Conservation (phyloP, 2,888 invertebrate species). For the Acanthococcus lagerstroemiae region DNA sequence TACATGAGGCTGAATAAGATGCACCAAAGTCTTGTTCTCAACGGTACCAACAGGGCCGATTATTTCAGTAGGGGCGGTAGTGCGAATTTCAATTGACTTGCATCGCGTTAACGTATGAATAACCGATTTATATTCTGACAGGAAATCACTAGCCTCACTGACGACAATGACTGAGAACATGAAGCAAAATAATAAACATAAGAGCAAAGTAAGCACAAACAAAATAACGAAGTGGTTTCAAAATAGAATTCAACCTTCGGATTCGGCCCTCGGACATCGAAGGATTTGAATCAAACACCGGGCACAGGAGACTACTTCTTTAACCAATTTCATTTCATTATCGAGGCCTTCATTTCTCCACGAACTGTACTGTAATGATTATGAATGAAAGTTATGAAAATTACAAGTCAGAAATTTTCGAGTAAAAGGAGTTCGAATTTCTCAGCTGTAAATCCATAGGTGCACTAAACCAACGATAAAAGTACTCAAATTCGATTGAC, state of each 20-base stretch:
- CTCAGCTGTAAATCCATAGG: too few relatives aligned
- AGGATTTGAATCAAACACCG: not conserved
- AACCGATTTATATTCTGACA: not conserved
- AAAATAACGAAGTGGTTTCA: not conserved
- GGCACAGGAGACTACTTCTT: not conserved
- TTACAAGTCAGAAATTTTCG: too few relatives aligned
- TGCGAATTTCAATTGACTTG: not conserved
- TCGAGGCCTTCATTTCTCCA: not conserved
- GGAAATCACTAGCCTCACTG: not conserved
- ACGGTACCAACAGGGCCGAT: not conserved
- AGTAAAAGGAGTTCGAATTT: too few relatives aligned
- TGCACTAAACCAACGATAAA: too few relatives aligned
- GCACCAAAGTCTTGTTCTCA: not conserved
- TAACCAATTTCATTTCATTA: conserved; percentile 6
- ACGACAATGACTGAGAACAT: not conserved
- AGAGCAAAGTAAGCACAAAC: not conserved
- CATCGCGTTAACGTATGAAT: not conserved
- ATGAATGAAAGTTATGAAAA: too few relatives aligned
- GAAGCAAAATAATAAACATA: not conserved
- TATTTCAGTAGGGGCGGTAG: not conserved
- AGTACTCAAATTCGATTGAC: too few relatives aligned
- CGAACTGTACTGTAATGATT: not conserved
- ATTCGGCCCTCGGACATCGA: not conserved
- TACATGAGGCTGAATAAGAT: not conserved
- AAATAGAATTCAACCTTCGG: not conserved